Evolutionary conservation across 2,888 invertebrate species (phyloP).

Genomic region (Endotricha flammealis): DNA sequence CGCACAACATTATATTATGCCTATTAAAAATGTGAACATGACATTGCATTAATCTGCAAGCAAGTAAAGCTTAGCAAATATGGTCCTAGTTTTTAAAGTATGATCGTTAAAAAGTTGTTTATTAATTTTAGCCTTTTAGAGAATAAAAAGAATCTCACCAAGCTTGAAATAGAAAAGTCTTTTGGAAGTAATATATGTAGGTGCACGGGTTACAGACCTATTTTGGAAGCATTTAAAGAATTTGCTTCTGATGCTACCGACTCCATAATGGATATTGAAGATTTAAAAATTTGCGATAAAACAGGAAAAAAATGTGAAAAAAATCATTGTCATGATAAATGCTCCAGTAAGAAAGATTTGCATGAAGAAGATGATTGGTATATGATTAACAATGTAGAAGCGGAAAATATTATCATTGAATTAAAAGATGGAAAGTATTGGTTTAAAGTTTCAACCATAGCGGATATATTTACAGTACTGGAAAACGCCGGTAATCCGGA

Average conservation of each 20-base stretch:
- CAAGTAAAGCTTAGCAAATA: no score
- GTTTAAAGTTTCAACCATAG: constrained; percentile 66
- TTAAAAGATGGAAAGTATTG: constrained; percentile 62
- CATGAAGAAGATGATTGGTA: constrained; percentile 33
- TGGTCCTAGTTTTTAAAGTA: no score
- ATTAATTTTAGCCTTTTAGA: constrained; percentile 45
- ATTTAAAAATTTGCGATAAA: constrained; percentile 23
- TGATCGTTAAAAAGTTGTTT: not conserved
- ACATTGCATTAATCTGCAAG: no score
- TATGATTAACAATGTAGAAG: constrained; percentile 18
- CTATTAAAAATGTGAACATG: no score
- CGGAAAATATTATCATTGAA: constrained; percentile 29
- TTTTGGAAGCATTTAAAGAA: constrained; percentile 77
- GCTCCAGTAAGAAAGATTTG: not conserved
- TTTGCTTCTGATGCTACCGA: constrained; percentile 59
- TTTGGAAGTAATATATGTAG: constrained; percentile 78
- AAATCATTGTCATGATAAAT: no score
- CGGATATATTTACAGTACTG: constrained; percentile 72
- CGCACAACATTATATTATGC: no score
- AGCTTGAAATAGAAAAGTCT: constrained; percentile 70
- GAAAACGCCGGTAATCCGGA: constrained; percentile 38
- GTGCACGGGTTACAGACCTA: constrained; percentile 79
- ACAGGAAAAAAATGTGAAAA: constrained; percentile 5
- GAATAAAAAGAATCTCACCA: constrained; percentile 37
- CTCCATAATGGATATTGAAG: constrained; percentile 65